Evolutionary conservation across 2,888 invertebrate genomes (phyloP).

Genomic region (Polydrusus tereticollis): DNA sequence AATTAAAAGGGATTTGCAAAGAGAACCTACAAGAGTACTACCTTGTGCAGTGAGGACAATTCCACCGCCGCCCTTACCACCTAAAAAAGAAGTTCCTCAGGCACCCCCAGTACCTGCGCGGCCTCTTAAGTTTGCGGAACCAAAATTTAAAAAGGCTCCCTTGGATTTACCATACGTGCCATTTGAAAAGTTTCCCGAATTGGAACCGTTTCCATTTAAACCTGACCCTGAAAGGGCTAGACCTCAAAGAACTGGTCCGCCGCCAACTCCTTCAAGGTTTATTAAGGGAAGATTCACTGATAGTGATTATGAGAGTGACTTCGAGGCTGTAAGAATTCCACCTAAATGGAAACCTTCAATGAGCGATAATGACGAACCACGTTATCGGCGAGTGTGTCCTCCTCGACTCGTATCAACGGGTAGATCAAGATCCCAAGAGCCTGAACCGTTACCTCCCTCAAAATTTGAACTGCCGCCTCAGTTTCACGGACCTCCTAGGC

Average conservation of each 20-base stretch:
- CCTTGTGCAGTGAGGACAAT: conserved; percentile 71
- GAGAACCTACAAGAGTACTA: conserved; percentile 70
- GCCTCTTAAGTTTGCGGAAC: conserved; percentile 56
- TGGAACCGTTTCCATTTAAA: conserved; percentile 69
- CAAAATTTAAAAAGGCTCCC: conserved; percentile 56
- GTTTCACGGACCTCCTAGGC: conserved; percentile 65
- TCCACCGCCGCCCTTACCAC: conserved; percentile 68
- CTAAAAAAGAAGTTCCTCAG: conserved; percentile 65
- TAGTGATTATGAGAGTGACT: conserved; percentile 79
- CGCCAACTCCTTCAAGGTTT: conserved; percentile 73
- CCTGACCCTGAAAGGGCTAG: conserved; percentile 67
- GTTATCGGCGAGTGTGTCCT: conserved; percentile 71
- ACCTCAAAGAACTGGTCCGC: conserved; percentile 67
- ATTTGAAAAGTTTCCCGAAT: conserved; percentile 66
- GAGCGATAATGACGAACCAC: conserved; percentile 75
- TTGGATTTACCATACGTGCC: conserved; percentile 58
- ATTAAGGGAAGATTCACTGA: conserved; percentile 72
- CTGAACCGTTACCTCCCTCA: conserved; percentile 70
- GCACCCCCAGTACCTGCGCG: conserved; percentile 66
- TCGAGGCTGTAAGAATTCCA: conserved; percentile 67
- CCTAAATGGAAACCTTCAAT: conserved; percentile 75
- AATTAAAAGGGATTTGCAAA: conserved; percentile 69
- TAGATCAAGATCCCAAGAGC: conserved; percentile 71
- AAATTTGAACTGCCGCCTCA: conserved; percentile 70
- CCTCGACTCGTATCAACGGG: conserved; percentile 67